Conservation (phyloP, 2,888 invertebrate species). For the Drosophila parthenogenetica region DNA sequence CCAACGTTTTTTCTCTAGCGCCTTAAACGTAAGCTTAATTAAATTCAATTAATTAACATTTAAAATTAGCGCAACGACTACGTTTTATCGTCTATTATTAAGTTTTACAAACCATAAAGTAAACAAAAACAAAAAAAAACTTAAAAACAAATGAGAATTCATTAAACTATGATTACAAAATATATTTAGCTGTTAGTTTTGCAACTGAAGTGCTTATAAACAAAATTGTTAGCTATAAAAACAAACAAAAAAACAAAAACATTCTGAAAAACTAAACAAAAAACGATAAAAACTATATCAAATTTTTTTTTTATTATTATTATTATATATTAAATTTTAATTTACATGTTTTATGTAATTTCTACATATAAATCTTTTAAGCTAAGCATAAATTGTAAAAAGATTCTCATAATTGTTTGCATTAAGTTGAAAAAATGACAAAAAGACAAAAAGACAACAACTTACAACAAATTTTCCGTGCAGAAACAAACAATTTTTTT, state of each 20-base stretch:
- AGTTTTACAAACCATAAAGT: constrained; percentile 36
- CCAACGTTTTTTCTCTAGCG: constrained; percentile 36
- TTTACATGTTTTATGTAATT: constrained; percentile 47
- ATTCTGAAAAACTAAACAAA: constrained; percentile 47
- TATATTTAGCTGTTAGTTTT: constrained; percentile 52
- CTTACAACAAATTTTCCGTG: constrained; percentile 11
- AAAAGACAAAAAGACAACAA: constrained; percentile 21
- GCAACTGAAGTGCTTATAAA: constrained; percentile 78
- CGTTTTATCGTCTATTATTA: constrained; percentile 49
- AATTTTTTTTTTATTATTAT: constrained; percentile 40
- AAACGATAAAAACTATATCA: constrained; percentile 36
- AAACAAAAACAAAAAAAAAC: not conserved
- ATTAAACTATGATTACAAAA: constrained; percentile 41
- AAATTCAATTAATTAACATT: constrained; percentile 16
- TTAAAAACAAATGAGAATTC: constrained; percentile 14
- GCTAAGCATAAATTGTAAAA: constrained; percentile 78
- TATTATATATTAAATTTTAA: constrained; percentile 7
- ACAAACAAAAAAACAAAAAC: too few relatives aligned
- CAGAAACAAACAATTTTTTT: constrained; percentile 38
- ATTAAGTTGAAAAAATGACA: constrained; percentile 49
- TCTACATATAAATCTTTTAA: constrained; percentile 55
- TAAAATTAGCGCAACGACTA: constrained; percentile 42
- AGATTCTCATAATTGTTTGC: constrained; percentile 77
- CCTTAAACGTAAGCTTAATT: constrained; percentile 27
- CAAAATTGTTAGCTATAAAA: constrained; percentile 69